These are phyloP conservation scores for Tenthredo distinguenda DNA, from an alignment of 2,888 invertebrate species.

Conservation along the genomic window DNA sequence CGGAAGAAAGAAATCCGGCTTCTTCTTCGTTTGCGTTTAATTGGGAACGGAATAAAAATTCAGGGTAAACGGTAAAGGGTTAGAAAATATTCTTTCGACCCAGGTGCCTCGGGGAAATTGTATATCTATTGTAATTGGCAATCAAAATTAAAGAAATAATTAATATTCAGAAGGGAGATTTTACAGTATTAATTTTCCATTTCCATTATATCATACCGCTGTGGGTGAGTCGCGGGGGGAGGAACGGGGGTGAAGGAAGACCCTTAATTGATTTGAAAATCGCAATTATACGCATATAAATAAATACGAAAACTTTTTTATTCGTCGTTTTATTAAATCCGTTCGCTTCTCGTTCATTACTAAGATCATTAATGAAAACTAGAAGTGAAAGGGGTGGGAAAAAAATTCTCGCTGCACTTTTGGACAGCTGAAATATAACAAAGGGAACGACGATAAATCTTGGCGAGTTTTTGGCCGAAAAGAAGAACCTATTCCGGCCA, in stretches of 20 bases:
- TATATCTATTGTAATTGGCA: constrained; percentile 40
- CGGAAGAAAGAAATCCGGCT: background rate
- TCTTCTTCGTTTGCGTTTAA: background rate
- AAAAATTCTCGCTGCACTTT: constrained; percentile 49
- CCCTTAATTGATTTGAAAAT: constrained; percentile 5
- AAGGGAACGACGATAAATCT: constrained; percentile 55
- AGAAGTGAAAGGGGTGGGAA: constrained; percentile 49
- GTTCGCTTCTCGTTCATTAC: background rate
- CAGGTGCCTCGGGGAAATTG: background rate
- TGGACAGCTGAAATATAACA: constrained; percentile 45
- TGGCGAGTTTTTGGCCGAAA: constrained; percentile 58
- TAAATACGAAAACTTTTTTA: background rate
- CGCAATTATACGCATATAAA: background rate
- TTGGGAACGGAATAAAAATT: constrained; percentile 9
- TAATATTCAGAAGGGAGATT: constrained; percentile 36
- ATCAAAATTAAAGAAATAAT: constrained; percentile 44
- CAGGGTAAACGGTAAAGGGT: background rate
- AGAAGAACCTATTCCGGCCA: constrained; percentile 30
- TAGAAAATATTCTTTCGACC: background rate
- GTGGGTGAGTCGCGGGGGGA: background rate
- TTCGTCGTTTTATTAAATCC: background rate
- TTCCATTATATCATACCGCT: background rate
- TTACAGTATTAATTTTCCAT: constrained; percentile 32
- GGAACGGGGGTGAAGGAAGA: background rate
- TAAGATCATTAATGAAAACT: background rate